A percentile compares a stretch with the other conserved stretches of the same genome.
Evolutionary conservation across 2,888 invertebrate species (phyloP).

Genomic region (Eilema griseolum): DNA sequence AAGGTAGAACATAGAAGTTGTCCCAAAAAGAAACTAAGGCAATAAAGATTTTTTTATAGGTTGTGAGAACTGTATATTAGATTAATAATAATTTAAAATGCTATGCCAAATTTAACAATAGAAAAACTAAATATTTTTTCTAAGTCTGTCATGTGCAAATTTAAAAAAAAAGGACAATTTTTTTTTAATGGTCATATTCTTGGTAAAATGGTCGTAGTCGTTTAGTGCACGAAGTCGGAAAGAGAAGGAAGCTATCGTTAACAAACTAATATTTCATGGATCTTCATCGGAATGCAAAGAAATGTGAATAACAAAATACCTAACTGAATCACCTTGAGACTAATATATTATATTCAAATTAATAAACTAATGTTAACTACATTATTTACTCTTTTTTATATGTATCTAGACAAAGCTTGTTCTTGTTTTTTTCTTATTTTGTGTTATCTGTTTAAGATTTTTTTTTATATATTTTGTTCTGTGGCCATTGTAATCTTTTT

Average conservation of each 20-base stretch:
- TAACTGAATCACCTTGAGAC: constrained; percentile 46
- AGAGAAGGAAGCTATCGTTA: constrained; percentile 19
- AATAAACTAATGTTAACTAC: constrained; percentile 51
- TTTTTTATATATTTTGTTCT: constrained; percentile 17
- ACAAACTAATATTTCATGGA: constrained; percentile 33
- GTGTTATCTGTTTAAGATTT: constrained; percentile 23
- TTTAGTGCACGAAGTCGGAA: constrained; percentile 11
- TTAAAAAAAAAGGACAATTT: too few relatives aligned
- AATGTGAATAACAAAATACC: constrained; percentile 48
- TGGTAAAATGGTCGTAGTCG: constrained; percentile 11
- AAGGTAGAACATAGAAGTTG: too few relatives aligned
- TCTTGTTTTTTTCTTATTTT: constrained; percentile 21
- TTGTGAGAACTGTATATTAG: too few relatives aligned
- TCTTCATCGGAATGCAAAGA: constrained; percentile 23
- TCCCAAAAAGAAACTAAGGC: too few relatives aligned
- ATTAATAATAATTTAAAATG: too few relatives aligned
- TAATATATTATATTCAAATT: constrained; percentile 44
- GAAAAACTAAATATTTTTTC: too few relatives aligned
- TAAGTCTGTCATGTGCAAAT: neutral
- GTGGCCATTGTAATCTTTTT: neutral
- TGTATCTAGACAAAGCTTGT: constrained; percentile 41
- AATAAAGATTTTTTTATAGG: too few relatives aligned
- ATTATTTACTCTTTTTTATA: constrained; percentile 40
- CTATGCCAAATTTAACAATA: too few relatives aligned
- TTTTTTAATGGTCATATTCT: neutral